Conservation (phyloP, 2,113 vertebrate genomes). For the Varanus komodoensis region DNA sequence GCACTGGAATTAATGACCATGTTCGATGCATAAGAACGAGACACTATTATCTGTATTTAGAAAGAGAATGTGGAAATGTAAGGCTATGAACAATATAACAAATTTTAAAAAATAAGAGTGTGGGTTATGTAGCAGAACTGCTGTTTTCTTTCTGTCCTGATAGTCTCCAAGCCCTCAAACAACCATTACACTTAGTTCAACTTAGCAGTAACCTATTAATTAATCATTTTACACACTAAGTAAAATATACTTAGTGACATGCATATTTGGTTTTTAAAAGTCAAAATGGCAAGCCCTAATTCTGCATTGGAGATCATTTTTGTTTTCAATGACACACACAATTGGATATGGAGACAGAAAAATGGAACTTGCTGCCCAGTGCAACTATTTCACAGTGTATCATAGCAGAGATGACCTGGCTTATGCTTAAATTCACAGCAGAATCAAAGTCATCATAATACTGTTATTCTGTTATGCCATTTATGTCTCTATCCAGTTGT, state of each 20-base stretch:
- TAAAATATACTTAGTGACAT: not conserved
- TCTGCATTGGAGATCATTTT: not conserved
- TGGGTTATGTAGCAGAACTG: not conserved
- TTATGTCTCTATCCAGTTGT: not conserved
- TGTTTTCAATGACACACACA: not conserved
- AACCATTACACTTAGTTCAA: not conserved
- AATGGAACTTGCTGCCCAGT: not conserved
- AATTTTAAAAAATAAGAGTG: not conserved
- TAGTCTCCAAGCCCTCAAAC: not conserved
- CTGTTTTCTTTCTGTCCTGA: not conserved
- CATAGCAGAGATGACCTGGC: not conserved
- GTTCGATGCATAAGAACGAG: not conserved
- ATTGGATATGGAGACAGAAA: not conserved
- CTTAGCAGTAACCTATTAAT: not conserved
- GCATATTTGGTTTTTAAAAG: not conserved
- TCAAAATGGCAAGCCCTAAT: not conserved
- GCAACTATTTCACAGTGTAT: not conserved
- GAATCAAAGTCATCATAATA: not conserved
- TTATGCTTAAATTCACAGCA: not conserved
- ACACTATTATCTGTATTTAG: not conserved
- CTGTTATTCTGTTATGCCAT: not conserved
- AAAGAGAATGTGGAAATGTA: not conserved
- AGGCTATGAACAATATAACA: not conserved
- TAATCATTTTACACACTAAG: not conserved
- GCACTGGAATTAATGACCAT: no score